A percentile compares a stretch with the other conserved stretches of the same genome.
Evolutionary conservation across 2,113 vertebrate species (phyloP).

Genomic region (Paralichthys olivaceus): DNA sequence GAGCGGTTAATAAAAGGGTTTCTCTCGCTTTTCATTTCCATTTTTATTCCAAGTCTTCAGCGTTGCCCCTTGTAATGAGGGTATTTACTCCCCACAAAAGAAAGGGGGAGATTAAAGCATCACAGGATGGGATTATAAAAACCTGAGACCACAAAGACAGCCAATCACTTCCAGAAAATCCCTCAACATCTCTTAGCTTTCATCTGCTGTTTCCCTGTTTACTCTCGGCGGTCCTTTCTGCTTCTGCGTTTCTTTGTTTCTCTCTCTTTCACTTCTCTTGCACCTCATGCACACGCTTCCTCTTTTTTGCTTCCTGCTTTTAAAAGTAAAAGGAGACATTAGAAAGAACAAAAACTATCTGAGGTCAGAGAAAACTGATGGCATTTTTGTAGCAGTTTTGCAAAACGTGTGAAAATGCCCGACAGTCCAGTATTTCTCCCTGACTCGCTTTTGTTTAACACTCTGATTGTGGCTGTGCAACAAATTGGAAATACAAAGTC

Average conservation of each 20-base stretch:
- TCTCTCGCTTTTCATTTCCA: slow-evolving; percentile 69
- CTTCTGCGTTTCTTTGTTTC: slow-evolving; percentile 38
- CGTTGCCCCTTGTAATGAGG: slow-evolving; percentile 74
- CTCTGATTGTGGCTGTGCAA: neutral
- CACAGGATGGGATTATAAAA: slow-evolving; percentile 77
- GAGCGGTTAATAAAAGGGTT: slow-evolving; percentile 67
- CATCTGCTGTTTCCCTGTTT: slow-evolving; percentile 70
- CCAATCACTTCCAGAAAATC: slow-evolving; percentile 75
- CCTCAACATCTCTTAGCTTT: slow-evolving; percentile 67
- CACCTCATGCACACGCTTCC: neutral
- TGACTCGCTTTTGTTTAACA: neutral
- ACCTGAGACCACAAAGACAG: slow-evolving; percentile 72
- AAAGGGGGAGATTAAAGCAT: slow-evolving; percentile 74
- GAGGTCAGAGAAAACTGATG: neutral
- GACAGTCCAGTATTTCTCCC: neutral
- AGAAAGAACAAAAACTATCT: neutral
- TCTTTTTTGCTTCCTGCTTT: neutral
- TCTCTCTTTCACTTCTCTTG: slow-evolving; percentile 11
- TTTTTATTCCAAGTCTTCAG: slow-evolving; percentile 76
- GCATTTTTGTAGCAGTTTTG: neutral
- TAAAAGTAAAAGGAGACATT: neutral
- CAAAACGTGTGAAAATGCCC: neutral
- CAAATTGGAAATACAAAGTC: slow-evolving; percentile 51
- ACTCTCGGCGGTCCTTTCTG: slow-evolving; percentile 40
- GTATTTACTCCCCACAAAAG: slow-evolving; percentile 72